Base-by-base conservation (phyloP, 2,888 invertebrate species). In the Apamea anceps region DNA sequence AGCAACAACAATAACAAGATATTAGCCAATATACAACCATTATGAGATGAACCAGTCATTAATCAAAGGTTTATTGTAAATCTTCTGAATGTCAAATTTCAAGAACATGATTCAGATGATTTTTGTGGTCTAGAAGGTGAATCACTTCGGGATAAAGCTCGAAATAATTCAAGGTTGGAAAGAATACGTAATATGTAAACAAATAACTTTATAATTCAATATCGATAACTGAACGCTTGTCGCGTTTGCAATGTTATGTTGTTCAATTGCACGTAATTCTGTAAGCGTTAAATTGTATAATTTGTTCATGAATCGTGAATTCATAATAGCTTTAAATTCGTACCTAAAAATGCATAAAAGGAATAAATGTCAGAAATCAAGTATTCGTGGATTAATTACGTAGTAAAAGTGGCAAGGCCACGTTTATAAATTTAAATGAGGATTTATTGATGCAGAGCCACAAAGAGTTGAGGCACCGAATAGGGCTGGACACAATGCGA, bases 51-150 rank as follows among this genome's bases (percentile, higher is more conserved):
- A 86, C 76, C 82, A 86, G 87, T 91, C 92, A 93, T 94, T 93
- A 93, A 94, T 95, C 92, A 93, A 87, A 90, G 88, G 85, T 87
- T 88, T 90, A 92, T 90, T 91, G 89, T 90, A 90, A 91, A 91
- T 88, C 90, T 88, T 89, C 90, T 91, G 91, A 87, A 89, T 84
- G 92, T 91, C 87, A 88, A 90, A 89, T 86, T 91, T 90, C 88
- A 89, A 90, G 90, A 88, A 86, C 88, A 89, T 88, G 88, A 91
- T 88, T 90, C 87, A 89, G 75, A 87, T 65, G 54, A 54, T 70
- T 79, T 81, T 81, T 79, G 60, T 72, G 80, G 42, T 82, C 60
- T 72, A 77, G 70, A 83, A 85, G 80, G 85, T 90, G 86, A 88
- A 87, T 89, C 88, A 87, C 81, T 81, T 85, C 77, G 77, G 75